These are phyloP conservation scores for Nerophis ophidion DNA, from an alignment of 2,113 vertebrate species.

Conservation along the genomic window DNA sequence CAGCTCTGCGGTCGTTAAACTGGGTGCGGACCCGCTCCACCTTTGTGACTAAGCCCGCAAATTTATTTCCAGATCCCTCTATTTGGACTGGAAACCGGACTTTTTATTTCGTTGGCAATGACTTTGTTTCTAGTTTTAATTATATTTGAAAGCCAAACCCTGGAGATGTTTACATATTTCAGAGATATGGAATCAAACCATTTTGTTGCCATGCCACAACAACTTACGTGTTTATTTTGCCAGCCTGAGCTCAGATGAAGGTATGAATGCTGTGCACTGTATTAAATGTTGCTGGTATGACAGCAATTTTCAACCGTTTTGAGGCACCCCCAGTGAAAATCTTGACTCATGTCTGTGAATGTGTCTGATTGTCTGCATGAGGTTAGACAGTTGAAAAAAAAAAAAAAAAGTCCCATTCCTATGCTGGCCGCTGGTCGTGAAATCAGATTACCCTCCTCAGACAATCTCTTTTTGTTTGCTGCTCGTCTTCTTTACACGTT, in stretches of 20 bases:
- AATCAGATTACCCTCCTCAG: constrained; percentile 66
- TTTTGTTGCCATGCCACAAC: constrained; percentile 4
- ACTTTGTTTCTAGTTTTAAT: constrained; percentile 14
- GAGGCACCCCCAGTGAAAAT: constrained; percentile 50
- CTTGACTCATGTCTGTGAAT: constrained; percentile 60
- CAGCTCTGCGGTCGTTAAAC: constrained; percentile 46
- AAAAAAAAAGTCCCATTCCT: constrained; percentile 56
- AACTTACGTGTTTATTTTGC: constrained; percentile 1
- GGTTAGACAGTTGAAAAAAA: constrained; percentile 54
- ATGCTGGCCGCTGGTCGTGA: constrained; percentile 44
- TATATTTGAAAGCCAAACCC: constrained; percentile 21
- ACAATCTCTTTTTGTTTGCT: constrained; percentile 64
- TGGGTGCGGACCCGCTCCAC: constrained; percentile 62
- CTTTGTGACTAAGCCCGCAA: constrained; percentile 55
- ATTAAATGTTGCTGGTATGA: constrained; percentile 53
- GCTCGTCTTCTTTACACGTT: constrained; percentile 53
- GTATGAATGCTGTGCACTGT: constrained; percentile 4
- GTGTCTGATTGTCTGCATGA: constrained; percentile 55
- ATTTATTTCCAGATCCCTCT: constrained; percentile 54
- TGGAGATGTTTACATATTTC: constrained; percentile 4
- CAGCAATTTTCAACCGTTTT: constrained; percentile 50
- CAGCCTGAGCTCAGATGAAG: constrained; percentile 19
- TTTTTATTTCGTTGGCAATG: constrained; percentile 35
- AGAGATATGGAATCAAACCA: constrained; percentile 9
- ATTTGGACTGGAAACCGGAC: constrained; percentile 40